Evolutionary conservation across 2,113 vertebrate species (phyloP).

Genomic region (Ahaetulla prasina): DNA sequence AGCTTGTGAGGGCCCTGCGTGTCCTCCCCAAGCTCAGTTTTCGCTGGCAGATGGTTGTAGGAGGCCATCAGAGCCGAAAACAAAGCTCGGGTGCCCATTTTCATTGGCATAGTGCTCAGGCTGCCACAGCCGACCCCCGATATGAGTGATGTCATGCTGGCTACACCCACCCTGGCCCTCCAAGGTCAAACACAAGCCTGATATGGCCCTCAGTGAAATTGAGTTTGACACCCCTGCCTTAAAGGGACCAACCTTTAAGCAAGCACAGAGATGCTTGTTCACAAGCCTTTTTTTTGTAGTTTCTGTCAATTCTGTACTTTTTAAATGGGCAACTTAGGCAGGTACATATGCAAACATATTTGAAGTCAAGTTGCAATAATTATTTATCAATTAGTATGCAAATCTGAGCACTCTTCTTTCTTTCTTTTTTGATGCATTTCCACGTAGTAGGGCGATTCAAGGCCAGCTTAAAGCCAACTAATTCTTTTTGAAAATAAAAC

Average conservation of each 20-base stretch:
- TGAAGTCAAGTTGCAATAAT: not conserved
- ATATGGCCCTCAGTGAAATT: too few species aligned
- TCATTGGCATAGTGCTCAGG: too few species aligned
- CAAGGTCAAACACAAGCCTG: too few species aligned
- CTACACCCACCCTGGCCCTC: too few species aligned
- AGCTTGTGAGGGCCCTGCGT: too few species aligned
- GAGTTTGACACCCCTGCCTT: not conserved
- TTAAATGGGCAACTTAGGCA: not conserved
- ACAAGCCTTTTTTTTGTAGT: not conserved
- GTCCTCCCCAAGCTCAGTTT: too few species aligned
- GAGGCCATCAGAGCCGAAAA: too few species aligned
- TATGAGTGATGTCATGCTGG: too few species aligned
- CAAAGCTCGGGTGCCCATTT: too few species aligned
- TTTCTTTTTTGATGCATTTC: not conserved
- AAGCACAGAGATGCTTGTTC: not conserved
- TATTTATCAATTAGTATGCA: not conserved
- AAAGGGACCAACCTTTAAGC: not conserved
- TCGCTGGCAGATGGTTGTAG: too few species aligned
- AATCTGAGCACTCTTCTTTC: not conserved
- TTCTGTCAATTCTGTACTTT: not conserved
- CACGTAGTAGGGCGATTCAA: not conserved
- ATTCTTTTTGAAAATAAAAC: not conserved
- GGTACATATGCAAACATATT: not conserved
- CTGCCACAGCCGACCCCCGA: too few species aligned
- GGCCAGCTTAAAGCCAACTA: not conserved